These are phyloP conservation scores for Drosophila suboccidentalis DNA, from an alignment of 2,888 invertebrate species.

Conservation along the genomic window DNA sequence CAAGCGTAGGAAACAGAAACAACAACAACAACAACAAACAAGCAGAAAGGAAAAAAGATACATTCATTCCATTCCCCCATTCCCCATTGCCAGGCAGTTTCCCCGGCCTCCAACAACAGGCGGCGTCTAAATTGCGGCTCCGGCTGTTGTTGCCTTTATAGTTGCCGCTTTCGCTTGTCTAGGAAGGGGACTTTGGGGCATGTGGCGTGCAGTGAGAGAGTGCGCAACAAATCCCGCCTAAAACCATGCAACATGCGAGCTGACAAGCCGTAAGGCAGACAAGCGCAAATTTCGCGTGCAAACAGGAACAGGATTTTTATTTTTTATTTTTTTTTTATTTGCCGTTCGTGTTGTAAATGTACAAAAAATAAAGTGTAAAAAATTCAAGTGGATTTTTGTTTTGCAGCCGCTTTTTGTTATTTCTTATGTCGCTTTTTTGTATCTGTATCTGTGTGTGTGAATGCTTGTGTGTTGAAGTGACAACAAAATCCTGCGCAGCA, in stretches of 20 bases:
- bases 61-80: neutral
- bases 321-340: conserved; percentile 26
- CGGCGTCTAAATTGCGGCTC: conserved; percentile 68
- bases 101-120: conserved; percentile 16
- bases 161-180: conserved; percentile 50
- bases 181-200: conserved; percentile 22
- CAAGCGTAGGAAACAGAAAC: conserved; percentile 42
- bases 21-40: conserved; percentile 15
- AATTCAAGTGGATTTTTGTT: conserved; percentile 81
- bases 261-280: conserved; percentile 82
- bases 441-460: conserved; percentile 23
- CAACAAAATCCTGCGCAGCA: conserved; percentile 77
- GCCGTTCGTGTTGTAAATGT: conserved; percentile 58
- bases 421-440: conserved; percentile 39
- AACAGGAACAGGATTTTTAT: conserved; percentile 65
- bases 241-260: conserved; percentile 83
- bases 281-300: conserved; percentile 81
- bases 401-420: conserved; percentile 49
- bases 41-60: conserved; percentile 23
- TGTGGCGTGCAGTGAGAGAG: conserved; percentile 29
- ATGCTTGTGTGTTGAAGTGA: conserved; percentile 77
- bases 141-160: conserved; percentile 61
- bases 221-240: conserved; percentile 78
- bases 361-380: conserved; percentile 82
- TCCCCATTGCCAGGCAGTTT: conserved; percentile 22